phyloP scores from a whole-genome alignment of 2,113 vertebrate genomes.

The Ivindomyrus marchei region DNA sequence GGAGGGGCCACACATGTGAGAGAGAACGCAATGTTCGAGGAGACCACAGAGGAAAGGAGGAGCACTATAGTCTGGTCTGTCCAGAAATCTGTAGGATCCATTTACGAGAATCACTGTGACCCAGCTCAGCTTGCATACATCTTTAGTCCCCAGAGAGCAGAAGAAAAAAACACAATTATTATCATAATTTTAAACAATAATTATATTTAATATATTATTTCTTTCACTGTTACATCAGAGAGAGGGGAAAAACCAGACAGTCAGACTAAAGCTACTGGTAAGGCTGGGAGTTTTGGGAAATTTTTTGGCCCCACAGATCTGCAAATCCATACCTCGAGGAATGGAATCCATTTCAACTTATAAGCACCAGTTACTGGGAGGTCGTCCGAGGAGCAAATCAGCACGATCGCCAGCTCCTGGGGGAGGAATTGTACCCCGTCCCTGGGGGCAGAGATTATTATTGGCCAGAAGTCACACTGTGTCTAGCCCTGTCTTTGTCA shows the following conservation, averaged over 20 bases:
- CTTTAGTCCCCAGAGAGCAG: background rate
- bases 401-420: background rate
- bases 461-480: background rate
- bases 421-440: background rate
- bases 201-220: background rate
- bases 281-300: background rate
- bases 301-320: background rate
- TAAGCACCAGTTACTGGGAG: background rate
- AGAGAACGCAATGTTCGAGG: background rate
- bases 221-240: background rate
- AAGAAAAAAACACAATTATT: background rate
- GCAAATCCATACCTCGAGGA: background rate
- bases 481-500: background rate
- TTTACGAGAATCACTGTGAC: background rate
- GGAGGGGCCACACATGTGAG: background rate
- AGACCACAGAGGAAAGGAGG: background rate
- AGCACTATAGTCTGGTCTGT: background rate
- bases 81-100: background rate
- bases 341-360: background rate
- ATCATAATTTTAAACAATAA: background rate
- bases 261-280: background rate
- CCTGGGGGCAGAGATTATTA: background rate
- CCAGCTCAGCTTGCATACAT: background rate
- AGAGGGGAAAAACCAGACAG: background rate
- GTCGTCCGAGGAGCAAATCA: background rate